Evolutionary conservation across 1,140 invertebrate genomes (phyloP), one percentile per base, ranked within the genome.

Genomic region (Fopius arisanus): DNA sequence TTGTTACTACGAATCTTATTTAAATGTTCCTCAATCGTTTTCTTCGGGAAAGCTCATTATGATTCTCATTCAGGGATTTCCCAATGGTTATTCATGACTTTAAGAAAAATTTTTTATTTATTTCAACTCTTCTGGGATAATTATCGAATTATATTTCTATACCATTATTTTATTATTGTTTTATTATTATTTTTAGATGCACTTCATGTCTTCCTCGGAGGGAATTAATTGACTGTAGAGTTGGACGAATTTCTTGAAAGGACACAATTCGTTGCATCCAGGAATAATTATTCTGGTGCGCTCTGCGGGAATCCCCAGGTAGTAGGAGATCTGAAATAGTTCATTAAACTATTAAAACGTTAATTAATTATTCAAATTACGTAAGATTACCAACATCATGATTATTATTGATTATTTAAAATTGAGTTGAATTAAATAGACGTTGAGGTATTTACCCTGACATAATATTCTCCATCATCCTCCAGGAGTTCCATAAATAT

Each of bases 401-500:
- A 62, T 23, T 1, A 28, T 21, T 3, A 59, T 59, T 21, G 7
- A 3, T 51, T 51, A 3, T 12, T 1, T 12, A 19, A 16, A 5
- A 43, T 16, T 12, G 7, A 7, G 43, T 16, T 21, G 43, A 19
- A 51, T 51, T 51, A n/a, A n/a, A n/a, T n/a, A n/a, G n/a, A n/a
- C n/a, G n/a, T 51, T 0, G 14, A 6, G 28, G 33, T 31, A 54
- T 70, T 67, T 77, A 83, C 82, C 72, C 78, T 74, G 7, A 82
- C 76, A 62, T 43, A 82, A 65, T 75, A 76, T 6, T 78, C 7
- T 1, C 70, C 29, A 26, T 68, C 12, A 0, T 71, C 9, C 63
- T 80, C 75, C 16, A 68, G 71, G 9, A 88, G 54, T 77, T 89
- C 88, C 16, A 87, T 72, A 26, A 88, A 76, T 6, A 87, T 80